These are phyloP conservation scores for Cherax destructor DNA, from an alignment of 1,140 invertebrate genomes.

Conservation along the genomic window DNA sequence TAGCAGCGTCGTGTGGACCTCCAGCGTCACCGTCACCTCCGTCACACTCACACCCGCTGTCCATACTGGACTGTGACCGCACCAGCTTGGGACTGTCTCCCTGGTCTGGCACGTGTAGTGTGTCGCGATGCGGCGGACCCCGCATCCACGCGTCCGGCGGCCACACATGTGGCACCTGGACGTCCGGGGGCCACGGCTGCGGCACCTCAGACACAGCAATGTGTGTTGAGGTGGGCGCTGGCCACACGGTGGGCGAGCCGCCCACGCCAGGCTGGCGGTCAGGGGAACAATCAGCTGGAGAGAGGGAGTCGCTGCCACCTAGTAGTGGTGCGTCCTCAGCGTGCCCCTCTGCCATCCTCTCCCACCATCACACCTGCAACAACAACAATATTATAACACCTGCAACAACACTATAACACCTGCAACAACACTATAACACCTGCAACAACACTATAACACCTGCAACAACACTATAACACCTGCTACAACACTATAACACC, in stretches of 20 bases:
- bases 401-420: no score
- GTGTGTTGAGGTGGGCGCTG: not conserved
- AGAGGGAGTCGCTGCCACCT: constrained; percentile 35
- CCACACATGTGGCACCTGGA: not conserved
- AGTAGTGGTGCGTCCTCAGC: constrained; percentile 52
- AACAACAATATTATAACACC: not conserved
- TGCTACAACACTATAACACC: no score
- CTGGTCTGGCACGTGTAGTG: constrained; percentile 16
- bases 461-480: no score
- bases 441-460: no score
- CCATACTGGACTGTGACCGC: constrained; percentile 56
- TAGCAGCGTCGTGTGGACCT: not conserved
- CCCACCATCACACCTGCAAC: constrained; percentile 36
- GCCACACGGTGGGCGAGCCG: constrained; percentile 1
- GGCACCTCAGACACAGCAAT: not conserved
- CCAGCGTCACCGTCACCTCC: constrained; percentile 10
- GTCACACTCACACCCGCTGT: constrained; percentile 65
- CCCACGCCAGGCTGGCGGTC: constrained; percentile 25
- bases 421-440: no score
- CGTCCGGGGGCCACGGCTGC: constrained; percentile 33
- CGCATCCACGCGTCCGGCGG: not conserved
- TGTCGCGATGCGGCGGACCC: not conserved
- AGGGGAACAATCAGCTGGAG: constrained; percentile 29
- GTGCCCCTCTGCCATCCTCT: constrained; percentile 53
- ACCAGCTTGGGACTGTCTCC: constrained; percentile 49